Conservation (phyloP, 1,140 invertebrate species). For the Notospermus geniculatus region DNA sequence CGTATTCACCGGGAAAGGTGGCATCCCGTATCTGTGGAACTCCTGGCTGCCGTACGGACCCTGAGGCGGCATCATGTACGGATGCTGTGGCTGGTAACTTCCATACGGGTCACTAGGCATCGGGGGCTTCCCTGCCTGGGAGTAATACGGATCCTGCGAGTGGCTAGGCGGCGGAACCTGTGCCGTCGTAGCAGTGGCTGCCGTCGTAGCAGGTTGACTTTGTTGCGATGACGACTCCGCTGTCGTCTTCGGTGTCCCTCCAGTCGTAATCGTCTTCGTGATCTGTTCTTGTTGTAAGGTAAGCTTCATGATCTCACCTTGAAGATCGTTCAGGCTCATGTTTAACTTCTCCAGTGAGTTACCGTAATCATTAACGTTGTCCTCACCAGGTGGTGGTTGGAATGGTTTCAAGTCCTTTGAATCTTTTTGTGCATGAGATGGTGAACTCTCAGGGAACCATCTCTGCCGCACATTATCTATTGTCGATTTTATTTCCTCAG, state of each 20-base stretch:
- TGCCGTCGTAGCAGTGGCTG: neutral
- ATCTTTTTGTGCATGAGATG: no score
- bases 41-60: constrained; percentile 6
- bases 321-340: constrained; percentile 86
- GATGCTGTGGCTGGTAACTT: constrained; percentile 7
- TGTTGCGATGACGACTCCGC: constrained; percentile 48
- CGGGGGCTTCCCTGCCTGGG: neutral
- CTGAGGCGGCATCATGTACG: constrained; percentile 4
- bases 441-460: neutral
- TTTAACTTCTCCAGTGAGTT: constrained; percentile 78
- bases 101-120: neutral
- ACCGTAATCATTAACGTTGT: constrained; percentile 19
- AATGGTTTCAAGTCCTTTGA: no score
- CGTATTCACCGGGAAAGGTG: no score
- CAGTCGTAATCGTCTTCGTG: constrained; percentile 61
- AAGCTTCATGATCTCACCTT: constrained; percentile 85
- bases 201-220: neutral
- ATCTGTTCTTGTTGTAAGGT: constrained; percentile 85
- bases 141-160: neutral
- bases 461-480: constrained; percentile 1
- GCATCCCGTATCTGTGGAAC: no score
- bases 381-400: neutral
- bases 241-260: constrained; percentile 31
- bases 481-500: constrained; percentile 4
- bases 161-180: constrained; percentile 4